A percentile compares a stretch with the other conserved stretches of the same genome.
Conservation (phyloP, 2,888 invertebrate genomes). For the Bombylius discolor region DNA sequence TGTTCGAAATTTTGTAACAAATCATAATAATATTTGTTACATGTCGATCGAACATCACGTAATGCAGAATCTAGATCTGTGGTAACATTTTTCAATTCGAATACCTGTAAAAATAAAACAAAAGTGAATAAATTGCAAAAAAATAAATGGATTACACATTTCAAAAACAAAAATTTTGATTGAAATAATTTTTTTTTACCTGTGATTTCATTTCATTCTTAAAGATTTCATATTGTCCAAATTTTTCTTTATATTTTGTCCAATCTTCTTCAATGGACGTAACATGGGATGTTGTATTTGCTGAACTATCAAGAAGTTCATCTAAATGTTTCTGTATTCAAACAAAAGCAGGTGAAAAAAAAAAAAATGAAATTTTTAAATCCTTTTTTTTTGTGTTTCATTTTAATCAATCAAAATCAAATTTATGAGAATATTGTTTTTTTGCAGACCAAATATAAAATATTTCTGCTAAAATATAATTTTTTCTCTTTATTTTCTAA, state of each 20-base stretch:
- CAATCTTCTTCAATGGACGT: constrained; percentile 30
- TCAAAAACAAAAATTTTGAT: too few species aligned
- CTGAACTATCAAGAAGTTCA: constrained; percentile 26
- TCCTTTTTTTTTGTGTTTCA: too few species aligned
- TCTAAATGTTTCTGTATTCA: constrained; percentile 25
- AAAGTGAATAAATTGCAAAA: too few species aligned
- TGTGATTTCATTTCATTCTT: constrained; percentile 23
- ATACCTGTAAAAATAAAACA: constrained; percentile 6
- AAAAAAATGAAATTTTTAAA: not conserved
- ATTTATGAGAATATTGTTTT: too few species aligned
- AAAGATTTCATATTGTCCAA: constrained; percentile 22
- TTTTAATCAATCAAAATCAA: too few species aligned
- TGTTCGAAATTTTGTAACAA: not conserved
- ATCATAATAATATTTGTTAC: constrained; percentile 2
- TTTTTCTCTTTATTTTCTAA: too few species aligned
- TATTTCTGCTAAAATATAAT: too few species aligned
- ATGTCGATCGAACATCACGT: constrained; percentile 5
- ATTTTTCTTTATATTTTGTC: constrained; percentile 27
- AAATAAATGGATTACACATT: too few species aligned
- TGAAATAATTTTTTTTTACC: too few species aligned
- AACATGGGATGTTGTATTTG: constrained; percentile 31
- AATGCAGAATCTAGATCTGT: constrained; percentile 1
- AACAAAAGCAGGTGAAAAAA: not conserved
- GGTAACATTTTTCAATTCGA: constrained; percentile 5
- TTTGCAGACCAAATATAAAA: too few species aligned